phyloP scores from a whole-genome alignment of 2,797 vertebrate species.

The Spheniscus humboldti region DNA sequence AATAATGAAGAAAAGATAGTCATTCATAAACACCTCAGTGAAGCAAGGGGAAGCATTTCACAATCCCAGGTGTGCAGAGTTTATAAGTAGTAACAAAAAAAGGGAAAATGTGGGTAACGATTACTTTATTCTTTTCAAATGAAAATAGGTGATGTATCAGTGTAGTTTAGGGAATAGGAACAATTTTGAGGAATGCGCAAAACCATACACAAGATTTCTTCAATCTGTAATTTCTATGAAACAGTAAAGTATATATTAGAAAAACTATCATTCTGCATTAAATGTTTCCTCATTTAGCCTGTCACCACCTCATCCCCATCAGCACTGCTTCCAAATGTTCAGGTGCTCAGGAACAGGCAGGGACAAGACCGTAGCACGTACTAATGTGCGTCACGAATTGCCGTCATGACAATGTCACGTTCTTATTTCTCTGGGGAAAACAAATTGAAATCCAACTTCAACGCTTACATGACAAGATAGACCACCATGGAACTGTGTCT shows the following conservation, averaged over 20 bases:
- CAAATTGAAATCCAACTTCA: slow-evolving; percentile 7
- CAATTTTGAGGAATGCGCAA: background rate
- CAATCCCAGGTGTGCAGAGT: slow-evolving; percentile 5
- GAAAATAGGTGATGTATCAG: background rate
- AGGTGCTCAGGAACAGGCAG: background rate
- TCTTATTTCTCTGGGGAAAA: slow-evolving; percentile 30
- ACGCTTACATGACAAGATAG: slow-evolving; percentile 1
- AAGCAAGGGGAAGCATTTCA: slow-evolving; percentile 31
- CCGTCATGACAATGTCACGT: background rate
- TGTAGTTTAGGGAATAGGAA: slow-evolving; percentile 6
- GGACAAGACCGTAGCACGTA: background rate
- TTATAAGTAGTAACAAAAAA: slow-evolving; percentile 5
- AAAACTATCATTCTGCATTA: background rate
- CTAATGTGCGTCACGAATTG: background rate
- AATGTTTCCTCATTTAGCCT: slow-evolving; percentile 33
- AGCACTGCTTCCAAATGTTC: background rate
- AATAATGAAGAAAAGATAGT: slow-evolving; percentile 33
- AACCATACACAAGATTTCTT: background rate
- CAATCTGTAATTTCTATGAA: background rate
- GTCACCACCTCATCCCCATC: background rate
- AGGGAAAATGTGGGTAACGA: slow-evolving; percentile 13
- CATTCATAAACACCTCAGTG: slow-evolving; percentile 16
- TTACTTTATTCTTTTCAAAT: slow-evolving; percentile 34
- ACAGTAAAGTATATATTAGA: background rate
- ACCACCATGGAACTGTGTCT: background rate